Conservation (phyloP, 2,888 invertebrate genomes). For the Diarsia brunnea region DNA sequence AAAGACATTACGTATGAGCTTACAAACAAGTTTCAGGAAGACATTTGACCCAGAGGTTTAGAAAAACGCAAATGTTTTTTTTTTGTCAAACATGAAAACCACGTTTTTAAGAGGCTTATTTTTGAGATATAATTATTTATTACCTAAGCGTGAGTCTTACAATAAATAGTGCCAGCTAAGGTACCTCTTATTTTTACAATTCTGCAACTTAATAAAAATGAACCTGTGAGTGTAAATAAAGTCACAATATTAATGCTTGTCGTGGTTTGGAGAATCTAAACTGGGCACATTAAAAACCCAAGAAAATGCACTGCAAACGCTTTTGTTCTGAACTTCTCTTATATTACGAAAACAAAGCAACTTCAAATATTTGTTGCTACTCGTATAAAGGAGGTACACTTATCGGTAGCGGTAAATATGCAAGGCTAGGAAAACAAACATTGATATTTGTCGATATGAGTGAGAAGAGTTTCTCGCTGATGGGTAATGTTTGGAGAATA, state of each 20-base stretch:
- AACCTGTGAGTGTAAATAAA: not conserved
- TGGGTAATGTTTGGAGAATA: slow-evolving; percentile 17
- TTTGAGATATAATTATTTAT: too few species aligned
- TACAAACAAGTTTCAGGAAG: too few species aligned
- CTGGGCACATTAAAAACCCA: not conserved
- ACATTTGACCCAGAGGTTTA: too few species aligned
- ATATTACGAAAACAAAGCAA: slow-evolving; percentile 19
- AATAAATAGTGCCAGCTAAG: too few species aligned
- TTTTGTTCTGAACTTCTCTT: not conserved
- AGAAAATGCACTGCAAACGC: not conserved
- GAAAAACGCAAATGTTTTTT: too few species aligned
- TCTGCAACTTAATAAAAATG: too few species aligned
- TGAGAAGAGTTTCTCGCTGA: slow-evolving; percentile 1
- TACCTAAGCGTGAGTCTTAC: too few species aligned
- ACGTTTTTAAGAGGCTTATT: too few species aligned
- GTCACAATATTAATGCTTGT: not conserved
- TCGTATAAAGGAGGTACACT: slow-evolving; percentile 6
- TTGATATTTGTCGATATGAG: slow-evolving; percentile 5
- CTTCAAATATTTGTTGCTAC: slow-evolving; percentile 11
- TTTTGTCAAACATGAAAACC: too few species aligned
- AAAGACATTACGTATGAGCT: too few species aligned
- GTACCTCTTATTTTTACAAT: too few species aligned
- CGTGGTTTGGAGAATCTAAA: not conserved
- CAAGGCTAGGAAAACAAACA: slow-evolving; percentile 28
- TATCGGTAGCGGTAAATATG: slow-evolving; percentile 17